Evolutionary conservation across 2,888 invertebrate genomes (phyloP).

Genomic region (Micoletzkya japonica): DNA sequence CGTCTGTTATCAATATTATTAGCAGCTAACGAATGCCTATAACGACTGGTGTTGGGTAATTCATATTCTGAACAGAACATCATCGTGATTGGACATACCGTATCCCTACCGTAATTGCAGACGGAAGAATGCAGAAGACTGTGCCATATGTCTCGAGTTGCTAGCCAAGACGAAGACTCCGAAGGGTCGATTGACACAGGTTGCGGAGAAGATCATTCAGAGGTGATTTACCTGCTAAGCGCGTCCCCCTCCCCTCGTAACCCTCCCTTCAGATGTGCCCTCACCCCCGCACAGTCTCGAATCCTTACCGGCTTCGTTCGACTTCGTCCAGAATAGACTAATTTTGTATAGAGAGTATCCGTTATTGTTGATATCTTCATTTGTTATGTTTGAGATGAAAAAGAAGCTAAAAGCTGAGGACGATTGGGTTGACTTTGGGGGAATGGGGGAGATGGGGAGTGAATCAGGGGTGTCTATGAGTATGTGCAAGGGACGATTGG

Average conservation of each 20-base stretch:
- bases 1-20: too few relatives aligned
- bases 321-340: constrained; percentile 44
- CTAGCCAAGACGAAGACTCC: constrained; percentile 33
- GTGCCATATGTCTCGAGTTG: constrained; percentile 39
- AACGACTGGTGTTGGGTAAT: too few relatives aligned
- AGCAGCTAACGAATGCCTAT: too few relatives aligned
- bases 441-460: too few relatives aligned
- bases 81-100: neutral
- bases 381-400: too few relatives aligned
- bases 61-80: too few relatives aligned
- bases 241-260: neutral
- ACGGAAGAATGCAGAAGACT: constrained; percentile 28
- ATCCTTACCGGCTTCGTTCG: constrained; percentile 43
- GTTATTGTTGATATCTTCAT: too few relatives aligned
- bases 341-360: too few relatives aligned
- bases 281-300: constrained; percentile 37
- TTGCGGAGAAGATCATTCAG: constrained; percentile 38
- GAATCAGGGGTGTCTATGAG: too few relatives aligned
- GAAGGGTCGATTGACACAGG: constrained; percentile 38
- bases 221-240: constrained; percentile 21
- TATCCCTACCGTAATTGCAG: neutral
- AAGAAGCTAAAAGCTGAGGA: too few relatives aligned
- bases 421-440: too few relatives aligned
- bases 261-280: constrained; percentile 31
- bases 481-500: too few relatives aligned